Evolutionary conservation across 1,140 invertebrate species (phyloP).

Genomic region (Drosophila virilis): DNA sequence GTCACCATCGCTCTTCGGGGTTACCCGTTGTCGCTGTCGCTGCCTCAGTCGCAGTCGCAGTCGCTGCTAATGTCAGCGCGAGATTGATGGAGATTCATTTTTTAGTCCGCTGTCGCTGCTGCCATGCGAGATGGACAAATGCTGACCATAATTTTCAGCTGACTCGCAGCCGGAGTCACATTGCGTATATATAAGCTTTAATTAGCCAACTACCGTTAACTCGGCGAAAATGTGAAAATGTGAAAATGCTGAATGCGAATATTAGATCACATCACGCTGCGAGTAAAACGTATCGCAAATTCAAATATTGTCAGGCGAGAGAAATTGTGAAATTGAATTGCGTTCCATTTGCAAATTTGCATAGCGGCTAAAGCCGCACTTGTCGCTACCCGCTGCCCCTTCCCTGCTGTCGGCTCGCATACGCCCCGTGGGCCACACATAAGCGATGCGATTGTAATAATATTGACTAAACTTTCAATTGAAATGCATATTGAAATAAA

Average conservation of each 20-base stretch:
- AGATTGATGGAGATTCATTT: slow-evolving; percentile 75
- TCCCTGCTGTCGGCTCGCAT: neutral
- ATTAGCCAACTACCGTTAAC: slow-evolving; percentile 37
- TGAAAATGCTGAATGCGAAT: neutral
- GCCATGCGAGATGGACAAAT: slow-evolving; percentile 68
- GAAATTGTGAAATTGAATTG: slow-evolving; percentile 24
- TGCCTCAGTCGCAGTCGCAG: neutral
- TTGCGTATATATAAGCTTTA: slow-evolving; percentile 27
- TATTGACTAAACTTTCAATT: slow-evolving; percentile 56
- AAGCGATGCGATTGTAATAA: slow-evolving; percentile 38
- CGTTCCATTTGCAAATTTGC: slow-evolving; percentile 22
- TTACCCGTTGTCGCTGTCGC: neutral
- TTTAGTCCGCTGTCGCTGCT: slow-evolving; percentile 51
- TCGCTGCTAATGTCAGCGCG: slow-evolving; percentile 59
- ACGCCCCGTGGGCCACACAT: slow-evolving; percentile 18
- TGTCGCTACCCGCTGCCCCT: neutral
- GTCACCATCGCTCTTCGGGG: no score
- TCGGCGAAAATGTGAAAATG: slow-evolving; percentile 1
- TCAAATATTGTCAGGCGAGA: slow-evolving; percentile 13
- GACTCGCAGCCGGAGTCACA: slow-evolving; percentile 19
- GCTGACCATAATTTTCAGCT: slow-evolving; percentile 43
- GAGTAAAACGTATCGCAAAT: slow-evolving; percentile 3
- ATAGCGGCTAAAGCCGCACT: slow-evolving; percentile 4
- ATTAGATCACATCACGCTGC: neutral
- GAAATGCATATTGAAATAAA: slow-evolving; percentile 56